Conservation (phyloP, 2,113 vertebrate species). For the Rhea americana region DNA sequence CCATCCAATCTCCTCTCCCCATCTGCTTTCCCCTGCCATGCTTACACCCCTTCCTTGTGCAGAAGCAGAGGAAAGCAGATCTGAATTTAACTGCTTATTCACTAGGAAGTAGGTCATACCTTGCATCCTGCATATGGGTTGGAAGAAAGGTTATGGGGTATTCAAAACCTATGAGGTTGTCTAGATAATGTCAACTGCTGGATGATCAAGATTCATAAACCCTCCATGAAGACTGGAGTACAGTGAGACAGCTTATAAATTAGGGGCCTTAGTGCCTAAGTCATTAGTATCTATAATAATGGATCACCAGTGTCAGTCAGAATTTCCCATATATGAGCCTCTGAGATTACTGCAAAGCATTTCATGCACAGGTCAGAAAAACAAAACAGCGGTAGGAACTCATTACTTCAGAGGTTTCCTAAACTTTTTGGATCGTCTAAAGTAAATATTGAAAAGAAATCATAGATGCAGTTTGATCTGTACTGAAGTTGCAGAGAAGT, state of each 20-base stretch:
- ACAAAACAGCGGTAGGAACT: not conserved
- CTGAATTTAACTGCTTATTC: slow-evolving; percentile 22
- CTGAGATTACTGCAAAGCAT: slow-evolving; percentile 34
- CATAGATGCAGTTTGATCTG: slow-evolving; percentile 34
- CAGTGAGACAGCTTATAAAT: not conserved
- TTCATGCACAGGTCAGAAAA: slow-evolving; percentile 38
- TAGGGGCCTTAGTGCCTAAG: not conserved
- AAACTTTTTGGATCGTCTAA: slow-evolving; percentile 19
- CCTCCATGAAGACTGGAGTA: not conserved
- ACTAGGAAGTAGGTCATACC: not conserved
- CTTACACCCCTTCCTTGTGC: not conserved
- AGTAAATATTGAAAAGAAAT: slow-evolving; percentile 51
- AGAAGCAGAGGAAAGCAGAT: not conserved
- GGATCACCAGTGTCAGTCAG: not conserved
- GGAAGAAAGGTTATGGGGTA: not conserved
- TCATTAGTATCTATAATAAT: slow-evolving; percentile 11
- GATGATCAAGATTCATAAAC: not conserved
- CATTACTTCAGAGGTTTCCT: slow-evolving; percentile 35
- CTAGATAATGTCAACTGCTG: not conserved
- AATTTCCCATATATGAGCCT: slow-evolving; percentile 28
- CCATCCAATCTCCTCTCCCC: not conserved
- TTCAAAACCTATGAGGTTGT: not conserved
- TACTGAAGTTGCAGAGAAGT: not conserved
- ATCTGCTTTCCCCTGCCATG: slow-evolving; percentile 41
- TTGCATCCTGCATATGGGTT: not conserved